Conservation (phyloP, 2,113 vertebrate genomes). For the Tiliqua scincoides region DNA sequence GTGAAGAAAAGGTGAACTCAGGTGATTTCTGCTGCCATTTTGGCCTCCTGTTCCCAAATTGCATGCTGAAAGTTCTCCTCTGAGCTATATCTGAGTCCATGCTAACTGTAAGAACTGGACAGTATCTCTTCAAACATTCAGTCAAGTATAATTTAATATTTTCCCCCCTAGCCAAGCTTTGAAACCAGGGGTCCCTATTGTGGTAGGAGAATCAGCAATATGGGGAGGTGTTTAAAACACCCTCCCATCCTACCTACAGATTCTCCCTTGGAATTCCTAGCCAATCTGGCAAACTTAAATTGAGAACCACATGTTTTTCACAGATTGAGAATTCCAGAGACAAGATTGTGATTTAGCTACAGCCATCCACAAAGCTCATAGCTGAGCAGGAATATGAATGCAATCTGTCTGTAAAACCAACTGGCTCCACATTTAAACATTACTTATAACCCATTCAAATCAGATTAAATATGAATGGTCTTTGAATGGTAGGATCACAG, state of each 20-base stretch:
- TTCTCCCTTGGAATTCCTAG: not conserved
- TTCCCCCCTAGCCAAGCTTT: not conserved
- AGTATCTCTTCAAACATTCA: too few species aligned
- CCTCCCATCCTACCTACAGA: not conserved
- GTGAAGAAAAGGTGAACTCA: too few species aligned
- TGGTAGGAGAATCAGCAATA: not conserved
- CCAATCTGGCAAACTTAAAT: not conserved
- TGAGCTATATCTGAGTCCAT: too few species aligned
- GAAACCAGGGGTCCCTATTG: not conserved
- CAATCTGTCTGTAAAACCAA: not conserved
- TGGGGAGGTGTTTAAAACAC: not conserved
- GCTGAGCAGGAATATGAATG: not conserved
- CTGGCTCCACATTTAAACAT: not conserved
- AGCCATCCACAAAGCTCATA: not conserved
- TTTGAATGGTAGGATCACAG: not conserved
- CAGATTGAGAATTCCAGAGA: not conserved
- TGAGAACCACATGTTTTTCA: not conserved
- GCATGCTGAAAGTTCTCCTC: too few species aligned
- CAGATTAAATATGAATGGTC: not conserved
- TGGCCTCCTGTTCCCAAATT: too few species aligned
- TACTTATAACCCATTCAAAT: not conserved
- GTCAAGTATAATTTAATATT: not conserved
- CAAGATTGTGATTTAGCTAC: not conserved
- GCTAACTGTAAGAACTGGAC: too few species aligned
- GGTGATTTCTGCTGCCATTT: too few species aligned